phyloP scores from a whole-genome alignment of 2,888 invertebrate genomes.

The Imbricaverruca yamaguchii region DNA sequence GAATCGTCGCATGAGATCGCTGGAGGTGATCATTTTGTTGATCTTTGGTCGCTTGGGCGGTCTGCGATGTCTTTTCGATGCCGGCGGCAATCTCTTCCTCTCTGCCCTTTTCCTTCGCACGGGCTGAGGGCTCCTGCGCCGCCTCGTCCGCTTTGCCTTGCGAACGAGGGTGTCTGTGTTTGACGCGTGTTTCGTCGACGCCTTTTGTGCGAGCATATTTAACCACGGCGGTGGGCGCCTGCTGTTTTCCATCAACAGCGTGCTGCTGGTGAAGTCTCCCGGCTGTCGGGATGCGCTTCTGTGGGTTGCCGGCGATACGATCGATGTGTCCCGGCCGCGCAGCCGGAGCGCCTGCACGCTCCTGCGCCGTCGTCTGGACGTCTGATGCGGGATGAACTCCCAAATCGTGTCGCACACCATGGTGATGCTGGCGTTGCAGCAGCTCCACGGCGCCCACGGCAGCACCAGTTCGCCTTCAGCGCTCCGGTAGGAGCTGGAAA shows the following conservation, averaged over 20 bases:
- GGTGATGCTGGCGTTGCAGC: conserved; percentile 1
- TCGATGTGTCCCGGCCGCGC: too few species aligned
- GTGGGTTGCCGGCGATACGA: neutral
- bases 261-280: neutral
- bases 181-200: neutral
- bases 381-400: neutral
- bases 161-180: neutral
- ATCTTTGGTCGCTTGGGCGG: neutral
- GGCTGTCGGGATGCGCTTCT: neutral
- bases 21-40: too few species aligned
- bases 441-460: conserved; percentile 20
- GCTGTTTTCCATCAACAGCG: neutral
- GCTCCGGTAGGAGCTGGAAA: neutral
- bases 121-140: neutral
- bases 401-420: conserved; percentile 15
- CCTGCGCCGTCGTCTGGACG: too few species aligned
- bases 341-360: neutral
- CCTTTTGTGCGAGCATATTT: neutral
- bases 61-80: neutral
- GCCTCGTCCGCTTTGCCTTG: neutral
- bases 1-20: too few species aligned
- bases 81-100: neutral
- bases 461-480: conserved; percentile 7
- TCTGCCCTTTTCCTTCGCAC: neutral
- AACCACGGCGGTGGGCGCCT: too few species aligned